Conservation (phyloP, 2,113 vertebrate genomes). For the Malaclemys terrapin region DNA sequence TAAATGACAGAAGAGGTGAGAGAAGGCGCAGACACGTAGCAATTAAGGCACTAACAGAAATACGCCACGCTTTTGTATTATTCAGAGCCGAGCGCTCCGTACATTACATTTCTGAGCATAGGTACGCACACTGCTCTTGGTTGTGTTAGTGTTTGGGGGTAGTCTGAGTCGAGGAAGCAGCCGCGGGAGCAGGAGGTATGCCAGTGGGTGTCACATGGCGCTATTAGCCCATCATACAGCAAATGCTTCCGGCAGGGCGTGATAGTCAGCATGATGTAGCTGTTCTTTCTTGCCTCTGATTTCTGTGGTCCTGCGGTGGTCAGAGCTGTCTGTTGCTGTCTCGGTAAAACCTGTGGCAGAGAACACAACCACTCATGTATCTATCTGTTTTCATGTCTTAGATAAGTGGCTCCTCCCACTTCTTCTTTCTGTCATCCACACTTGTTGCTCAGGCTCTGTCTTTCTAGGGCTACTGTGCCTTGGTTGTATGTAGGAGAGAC, state of each 20-base stretch:
- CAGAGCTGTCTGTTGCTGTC: not conserved
- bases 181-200: fast-evolving
- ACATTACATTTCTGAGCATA: not conserved
- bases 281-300: not conserved
- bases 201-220: not conserved
- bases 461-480: not conserved
- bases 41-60: constrained; percentile 1
- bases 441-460: not conserved
- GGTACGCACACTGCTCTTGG: not conserved
- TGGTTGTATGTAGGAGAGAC: not conserved
- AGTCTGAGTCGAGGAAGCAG: not conserved
- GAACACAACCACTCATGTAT: not conserved
- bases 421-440: not conserved
- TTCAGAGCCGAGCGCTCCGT: not conserved
- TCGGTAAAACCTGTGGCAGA: not conserved
- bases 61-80: not conserved
- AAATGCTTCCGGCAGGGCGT: not conserved
- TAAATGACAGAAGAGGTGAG: constrained; percentile 18
- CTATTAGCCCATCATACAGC: not conserved
- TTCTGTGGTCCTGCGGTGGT: not conserved
- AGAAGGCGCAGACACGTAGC: constrained; percentile 2
- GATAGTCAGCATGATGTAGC: not conserved
- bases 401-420: not conserved
- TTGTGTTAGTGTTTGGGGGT: not conserved
- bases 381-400: not conserved